phyloP scores from a whole-genome alignment of 2,797 vertebrate species.

The Mus spretus region DNA sequence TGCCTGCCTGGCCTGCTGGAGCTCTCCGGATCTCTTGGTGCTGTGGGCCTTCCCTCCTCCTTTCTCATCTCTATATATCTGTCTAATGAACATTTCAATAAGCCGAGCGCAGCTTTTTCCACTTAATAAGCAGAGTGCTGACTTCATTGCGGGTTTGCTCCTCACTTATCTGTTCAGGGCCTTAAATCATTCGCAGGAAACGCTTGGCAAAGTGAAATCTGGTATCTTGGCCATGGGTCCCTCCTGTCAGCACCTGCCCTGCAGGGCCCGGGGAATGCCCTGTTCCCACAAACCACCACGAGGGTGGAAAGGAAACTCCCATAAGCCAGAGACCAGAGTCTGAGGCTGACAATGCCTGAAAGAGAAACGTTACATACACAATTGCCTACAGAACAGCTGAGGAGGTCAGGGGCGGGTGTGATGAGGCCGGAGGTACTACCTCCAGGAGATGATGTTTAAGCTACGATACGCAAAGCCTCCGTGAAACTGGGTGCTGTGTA shows the following conservation, averaged over 20 bases:
- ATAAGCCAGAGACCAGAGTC: neutral
- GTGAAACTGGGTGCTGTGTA: slow-evolving; percentile 4
- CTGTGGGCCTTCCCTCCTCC: slow-evolving; percentile 47
- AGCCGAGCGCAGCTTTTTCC: slow-evolving; percentile 90
- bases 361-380: neutral
- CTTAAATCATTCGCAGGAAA: slow-evolving; percentile 90
- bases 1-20: neutral
- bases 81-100: slow-evolving; percentile 91
- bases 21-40: neutral
- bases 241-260: slow-evolving; percentile 68
- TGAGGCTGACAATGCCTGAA: neutral
- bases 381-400: neutral
- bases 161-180: slow-evolving; percentile 86
- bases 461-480: slow-evolving; percentile 22
- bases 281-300: neutral
- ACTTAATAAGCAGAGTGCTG: slow-evolving; percentile 92
- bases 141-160: slow-evolving; percentile 90
- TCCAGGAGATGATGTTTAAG: slow-evolving; percentile 18
- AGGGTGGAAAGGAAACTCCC: neutral
- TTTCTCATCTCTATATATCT: slow-evolving; percentile 89
- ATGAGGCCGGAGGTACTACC: neutral
- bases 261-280: slow-evolving; percentile 55
- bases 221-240: slow-evolving; percentile 61
- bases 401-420: neutral
- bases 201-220: slow-evolving; percentile 87